Evolutionary conservation across 1,140 invertebrate species (phyloP).

Genomic region (Steinernema feltiae): DNA sequence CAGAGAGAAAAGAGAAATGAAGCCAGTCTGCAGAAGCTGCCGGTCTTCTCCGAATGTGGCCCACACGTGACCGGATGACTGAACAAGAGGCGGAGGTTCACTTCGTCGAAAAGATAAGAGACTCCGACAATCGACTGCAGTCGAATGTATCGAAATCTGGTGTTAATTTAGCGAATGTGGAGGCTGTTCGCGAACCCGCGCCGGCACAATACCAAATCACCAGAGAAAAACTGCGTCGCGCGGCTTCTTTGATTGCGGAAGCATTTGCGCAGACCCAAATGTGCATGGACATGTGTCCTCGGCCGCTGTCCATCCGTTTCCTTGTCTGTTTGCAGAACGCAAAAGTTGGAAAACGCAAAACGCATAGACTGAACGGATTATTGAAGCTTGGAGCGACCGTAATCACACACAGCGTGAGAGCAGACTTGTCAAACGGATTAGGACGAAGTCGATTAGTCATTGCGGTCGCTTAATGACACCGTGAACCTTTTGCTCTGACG

Average conservation of each 20-base stretch:
- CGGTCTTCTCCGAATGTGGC: neutral
- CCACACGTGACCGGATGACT: neutral
- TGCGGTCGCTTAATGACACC: no score
- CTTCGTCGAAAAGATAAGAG: neutral
- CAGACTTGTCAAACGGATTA: no score
- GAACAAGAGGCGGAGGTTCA: neutral
- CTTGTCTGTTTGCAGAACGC: no score
- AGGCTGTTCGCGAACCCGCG: neutral
- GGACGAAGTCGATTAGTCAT: no score
- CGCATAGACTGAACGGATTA: no score
- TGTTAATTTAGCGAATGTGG: neutral
- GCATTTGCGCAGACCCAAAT: no score
- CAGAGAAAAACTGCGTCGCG: neutral
- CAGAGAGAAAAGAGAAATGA: neutral
- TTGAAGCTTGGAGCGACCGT: no score
- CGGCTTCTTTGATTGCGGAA: neutral
- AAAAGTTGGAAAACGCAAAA: no score
- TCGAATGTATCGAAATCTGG: neutral
- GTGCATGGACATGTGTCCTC: no score
- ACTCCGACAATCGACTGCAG: neutral
- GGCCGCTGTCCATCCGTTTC: no score
- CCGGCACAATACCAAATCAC: neutral
- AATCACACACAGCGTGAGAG: no score
- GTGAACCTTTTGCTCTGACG: no score
- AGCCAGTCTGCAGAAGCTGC: neutral